A percentile compares a stretch with the other conserved stretches of the same genome.
These are phyloP conservation scores for Campylomormyrus tamandua DNA, from an alignment of 2,113 vertebrate species.

Conservation along the genomic window DNA sequence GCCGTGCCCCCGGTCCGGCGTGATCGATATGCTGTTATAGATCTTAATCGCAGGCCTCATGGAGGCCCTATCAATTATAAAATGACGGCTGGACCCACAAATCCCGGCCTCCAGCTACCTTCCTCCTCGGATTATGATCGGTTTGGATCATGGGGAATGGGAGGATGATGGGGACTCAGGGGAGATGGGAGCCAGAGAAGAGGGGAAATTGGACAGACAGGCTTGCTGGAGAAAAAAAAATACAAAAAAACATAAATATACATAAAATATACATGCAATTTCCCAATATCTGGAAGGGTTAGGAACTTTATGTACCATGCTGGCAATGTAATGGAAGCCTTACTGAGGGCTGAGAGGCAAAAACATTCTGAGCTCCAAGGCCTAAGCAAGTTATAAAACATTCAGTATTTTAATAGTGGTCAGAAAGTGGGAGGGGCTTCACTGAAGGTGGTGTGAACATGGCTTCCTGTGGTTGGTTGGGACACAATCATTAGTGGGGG, in stretches of 20 bases:
- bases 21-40: conserved; percentile 70
- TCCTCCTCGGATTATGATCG: conserved; percentile 70
- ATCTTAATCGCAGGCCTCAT: conserved; percentile 66
- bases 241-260: not conserved
- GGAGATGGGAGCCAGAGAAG: not conserved
- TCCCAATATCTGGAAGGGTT: not conserved
- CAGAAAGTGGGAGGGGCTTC: not conserved
- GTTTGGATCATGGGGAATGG: conserved; percentile 59
- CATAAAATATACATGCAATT: not conserved
- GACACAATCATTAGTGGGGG: not conserved
- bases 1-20: conserved; percentile 49
- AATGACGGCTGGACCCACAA: conserved; percentile 54
- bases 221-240: not conserved
- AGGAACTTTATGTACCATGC: not conserved
- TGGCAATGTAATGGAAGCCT: not conserved
- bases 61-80: conserved; percentile 71
- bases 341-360: not conserved
- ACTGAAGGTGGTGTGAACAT: not conserved
- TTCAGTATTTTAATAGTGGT: not conserved
- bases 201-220: not conserved
- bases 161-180: conserved; percentile 60
- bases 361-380: not conserved
- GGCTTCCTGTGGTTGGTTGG: not conserved
- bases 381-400: not conserved
- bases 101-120: conserved; percentile 68